phyloP scores from a whole-genome alignment of 1,140 invertebrate species.

The Nylanderia fulva region DNA sequence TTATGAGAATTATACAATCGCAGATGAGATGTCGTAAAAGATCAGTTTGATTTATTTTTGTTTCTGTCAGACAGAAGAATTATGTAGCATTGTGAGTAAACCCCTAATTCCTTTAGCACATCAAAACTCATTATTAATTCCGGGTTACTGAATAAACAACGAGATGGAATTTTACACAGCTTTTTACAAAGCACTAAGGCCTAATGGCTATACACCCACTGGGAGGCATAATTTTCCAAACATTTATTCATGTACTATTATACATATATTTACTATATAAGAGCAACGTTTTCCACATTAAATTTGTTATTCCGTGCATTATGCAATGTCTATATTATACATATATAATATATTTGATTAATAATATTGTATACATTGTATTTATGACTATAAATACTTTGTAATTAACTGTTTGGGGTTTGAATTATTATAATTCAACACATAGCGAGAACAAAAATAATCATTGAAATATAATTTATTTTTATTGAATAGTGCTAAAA shows the following conservation, averaged over 20 bases:
- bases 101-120: background rate
- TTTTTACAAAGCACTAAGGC: background rate
- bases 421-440: background rate
- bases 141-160: constrained; percentile 28
- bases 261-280: background rate
- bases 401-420: background rate
- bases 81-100: background rate
- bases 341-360: background rate
- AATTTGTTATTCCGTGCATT: constrained; percentile 14
- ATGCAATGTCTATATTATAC: background rate
- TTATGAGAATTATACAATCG: background rate
- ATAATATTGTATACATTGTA: background rate
- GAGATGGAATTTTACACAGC: background rate
- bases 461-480: constrained; percentile 1
- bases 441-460: background rate
- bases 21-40: background rate
- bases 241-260: background rate
- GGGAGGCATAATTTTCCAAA: background rate
- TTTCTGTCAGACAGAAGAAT: background rate
- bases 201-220: background rate
- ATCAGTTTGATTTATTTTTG: background rate
- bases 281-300: constrained; percentile 2
- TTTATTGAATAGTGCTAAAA: background rate
- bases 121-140: constrained; percentile 40
- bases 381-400: background rate